A percentile compares a stretch with the other conserved stretches of the same genome.
Conservation (phyloP, 2,888 invertebrate species). For the Neria commutata region DNA sequence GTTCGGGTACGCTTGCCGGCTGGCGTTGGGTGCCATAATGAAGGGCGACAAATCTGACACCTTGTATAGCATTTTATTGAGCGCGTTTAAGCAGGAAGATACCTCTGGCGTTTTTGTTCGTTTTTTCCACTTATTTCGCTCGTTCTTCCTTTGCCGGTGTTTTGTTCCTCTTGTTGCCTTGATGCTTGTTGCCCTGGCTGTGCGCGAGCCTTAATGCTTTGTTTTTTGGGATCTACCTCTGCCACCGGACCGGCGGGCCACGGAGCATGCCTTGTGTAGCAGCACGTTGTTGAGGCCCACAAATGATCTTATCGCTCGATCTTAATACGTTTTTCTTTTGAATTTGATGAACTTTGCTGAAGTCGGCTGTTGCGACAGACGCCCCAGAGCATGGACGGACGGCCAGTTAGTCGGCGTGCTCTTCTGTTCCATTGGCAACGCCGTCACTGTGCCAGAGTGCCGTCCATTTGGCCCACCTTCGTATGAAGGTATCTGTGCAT, state of each 20-base stretch:
- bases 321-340: conserved; percentile 52
- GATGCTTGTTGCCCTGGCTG: not conserved
- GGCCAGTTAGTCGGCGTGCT: conserved; percentile 15
- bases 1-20: conserved; percentile 10
- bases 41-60: conserved; percentile 62
- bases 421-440: conserved; percentile 7
- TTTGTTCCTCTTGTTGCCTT: not conserved
- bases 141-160: not conserved
- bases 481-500: conserved; percentile 1
- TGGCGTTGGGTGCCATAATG: conserved; percentile 50
- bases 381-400: not conserved
- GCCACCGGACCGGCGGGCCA: conserved; percentile 30
- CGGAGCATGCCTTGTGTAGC: conserved; percentile 19
- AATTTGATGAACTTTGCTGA: conserved; percentile 42
- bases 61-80: conserved; percentile 60
- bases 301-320: conserved; percentile 59
- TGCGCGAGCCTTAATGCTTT: conserved; percentile 3
- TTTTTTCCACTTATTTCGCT: no score
- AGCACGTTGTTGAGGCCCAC: conserved; percentile 13
- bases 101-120: conserved; percentile 24
- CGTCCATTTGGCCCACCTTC: not conserved
- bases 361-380: not conserved
- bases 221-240: conserved; percentile 23
- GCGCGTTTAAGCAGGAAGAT: conserved; percentile 30
- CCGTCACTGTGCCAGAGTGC: not conserved